Base-by-base conservation (phyloP, 2,888 invertebrate genomes). In the Sycophila texana region DNA sequence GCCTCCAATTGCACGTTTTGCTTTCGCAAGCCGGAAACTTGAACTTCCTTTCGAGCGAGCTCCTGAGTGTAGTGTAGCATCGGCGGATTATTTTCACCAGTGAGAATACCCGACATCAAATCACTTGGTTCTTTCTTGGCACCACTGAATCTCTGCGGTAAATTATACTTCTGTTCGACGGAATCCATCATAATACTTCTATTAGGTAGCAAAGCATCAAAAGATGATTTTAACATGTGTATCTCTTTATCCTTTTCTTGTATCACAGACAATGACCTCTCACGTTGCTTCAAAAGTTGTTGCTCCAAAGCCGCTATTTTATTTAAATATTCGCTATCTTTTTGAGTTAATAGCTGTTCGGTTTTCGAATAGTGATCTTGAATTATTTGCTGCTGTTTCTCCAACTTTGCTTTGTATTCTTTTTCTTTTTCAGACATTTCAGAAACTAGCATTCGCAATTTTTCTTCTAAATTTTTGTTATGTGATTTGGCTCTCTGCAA, bases 41-140 rank as follows among this genome's bases (percentile, higher is more conserved):
- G 96, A 39, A 96, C 94, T 82, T 96, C 96, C 85, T 94, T 94
- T 12, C 96, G 91, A 0, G 96, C 95, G 83, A 96, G 90, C 91
- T 97, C 96, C 89, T 96, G 95, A 72, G 94, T 95, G 86, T 96
- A 96, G 90, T 96, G 96, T 55, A 97, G 88, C 92, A 96, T 94
- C 82, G 95, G 95, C 55, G 95, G 94, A 84, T 94, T 94, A 84
- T 94, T 94, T 51, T 94, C 94, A n/a, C 92, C 89, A 0, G 89
- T 90, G 13, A 92, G 78, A 57, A 89, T 65, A 85, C 90, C 88
- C 82, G 91, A 83, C 73, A 89, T 85, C 65, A 89, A 83, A 80
- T 90, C 89, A 81, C 81, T 30, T 82, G 67, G 63, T 70, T 74
- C 81, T 16, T 14, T 65, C 47, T 74, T 77, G 3, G 86, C 85